Percentiles rank a stretch among this genome's conserved stretches.
phyloP scores from a whole-genome alignment of 2,113 vertebrate genomes.

The Rhinichthys klamathensis region DNA sequence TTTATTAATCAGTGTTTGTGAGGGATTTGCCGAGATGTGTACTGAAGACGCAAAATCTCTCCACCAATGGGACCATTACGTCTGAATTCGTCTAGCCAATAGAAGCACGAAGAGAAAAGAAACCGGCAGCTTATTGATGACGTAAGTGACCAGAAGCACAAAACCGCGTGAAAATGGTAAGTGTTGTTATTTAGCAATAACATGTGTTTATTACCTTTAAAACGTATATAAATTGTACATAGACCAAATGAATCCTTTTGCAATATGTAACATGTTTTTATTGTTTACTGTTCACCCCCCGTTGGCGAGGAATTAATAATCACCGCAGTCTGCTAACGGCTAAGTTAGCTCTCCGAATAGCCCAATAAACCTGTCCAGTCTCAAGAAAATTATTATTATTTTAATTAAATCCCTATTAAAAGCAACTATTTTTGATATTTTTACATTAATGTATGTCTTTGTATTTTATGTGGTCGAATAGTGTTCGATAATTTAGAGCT shows the following conservation, averaged over 20 bases:
- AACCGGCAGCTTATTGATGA: slow-evolving; percentile 16
- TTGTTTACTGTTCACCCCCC: background rate
- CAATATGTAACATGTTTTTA: background rate
- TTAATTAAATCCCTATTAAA: background rate
- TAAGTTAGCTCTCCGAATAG: background rate
- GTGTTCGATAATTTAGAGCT: background rate
- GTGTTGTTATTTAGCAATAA: slow-evolving; percentile 17
- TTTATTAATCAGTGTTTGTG: background rate
- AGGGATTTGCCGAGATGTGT: background rate
- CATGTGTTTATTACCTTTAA: background rate
- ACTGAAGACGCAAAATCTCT: background rate
- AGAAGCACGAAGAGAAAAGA: background rate
- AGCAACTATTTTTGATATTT: background rate
- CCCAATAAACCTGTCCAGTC: background rate
- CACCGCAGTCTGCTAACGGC: background rate
- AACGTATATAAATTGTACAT: no score
- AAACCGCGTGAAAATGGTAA: slow-evolving; percentile 56
- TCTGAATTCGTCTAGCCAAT: slow-evolving; percentile 35
- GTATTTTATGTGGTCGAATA: background rate
- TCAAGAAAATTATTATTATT: background rate
- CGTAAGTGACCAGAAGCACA: slow-evolving; percentile 1
- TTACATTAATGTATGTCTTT: no score
- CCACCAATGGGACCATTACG: background rate
- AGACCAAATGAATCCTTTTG: background rate
- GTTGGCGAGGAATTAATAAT: background rate